phyloP scores from a whole-genome alignment of 2,113 vertebrate genomes.

The Carassius gibelio region DNA sequence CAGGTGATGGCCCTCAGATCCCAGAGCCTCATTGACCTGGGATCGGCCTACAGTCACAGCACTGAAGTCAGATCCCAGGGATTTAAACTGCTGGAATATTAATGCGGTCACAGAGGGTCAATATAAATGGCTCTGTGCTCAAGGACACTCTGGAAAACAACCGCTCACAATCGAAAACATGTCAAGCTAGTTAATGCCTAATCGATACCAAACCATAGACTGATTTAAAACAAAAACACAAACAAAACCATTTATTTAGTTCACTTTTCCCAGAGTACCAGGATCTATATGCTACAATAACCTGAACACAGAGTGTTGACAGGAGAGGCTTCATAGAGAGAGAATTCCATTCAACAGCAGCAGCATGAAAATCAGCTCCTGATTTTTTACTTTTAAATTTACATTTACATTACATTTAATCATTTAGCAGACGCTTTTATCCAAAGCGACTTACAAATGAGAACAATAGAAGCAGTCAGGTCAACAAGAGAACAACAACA shows the following conservation, averaged over 20 bases:
- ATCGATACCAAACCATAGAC: constrained; percentile 66
- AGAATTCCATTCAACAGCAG: too few relatives aligned
- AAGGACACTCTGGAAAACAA: constrained; percentile 43
- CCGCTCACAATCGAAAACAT: constrained; percentile 29
- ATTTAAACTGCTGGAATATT: constrained; percentile 13
- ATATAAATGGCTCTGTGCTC: constrained; percentile 11
- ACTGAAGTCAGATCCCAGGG: neutral
- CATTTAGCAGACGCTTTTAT: too few relatives aligned
- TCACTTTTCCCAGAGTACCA: constrained; percentile 32
- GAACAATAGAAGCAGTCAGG: too few relatives aligned
- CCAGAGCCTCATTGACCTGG: constrained; percentile 5
- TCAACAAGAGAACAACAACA: too few relatives aligned
- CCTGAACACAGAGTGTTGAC: too few relatives aligned
- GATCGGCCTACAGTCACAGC: neutral
- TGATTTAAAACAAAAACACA: constrained; percentile 52
- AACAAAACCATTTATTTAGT: constrained; percentile 61
- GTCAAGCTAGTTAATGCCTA: constrained; percentile 56
- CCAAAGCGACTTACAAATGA: too few relatives aligned
- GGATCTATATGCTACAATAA: too few relatives aligned
- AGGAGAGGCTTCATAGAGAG: too few relatives aligned
- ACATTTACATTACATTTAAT: too few relatives aligned
- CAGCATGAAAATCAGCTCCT: too few relatives aligned
- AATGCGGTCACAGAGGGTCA: constrained; percentile 6
- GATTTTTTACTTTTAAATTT: too few relatives aligned
- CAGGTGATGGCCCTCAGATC: neutral